A percentile compares a stretch with the other conserved stretches of the same genome.
Evolutionary conservation across 2,888 invertebrate genomes (phyloP).

Genomic region (Ditylenchus weischeri): DNA sequence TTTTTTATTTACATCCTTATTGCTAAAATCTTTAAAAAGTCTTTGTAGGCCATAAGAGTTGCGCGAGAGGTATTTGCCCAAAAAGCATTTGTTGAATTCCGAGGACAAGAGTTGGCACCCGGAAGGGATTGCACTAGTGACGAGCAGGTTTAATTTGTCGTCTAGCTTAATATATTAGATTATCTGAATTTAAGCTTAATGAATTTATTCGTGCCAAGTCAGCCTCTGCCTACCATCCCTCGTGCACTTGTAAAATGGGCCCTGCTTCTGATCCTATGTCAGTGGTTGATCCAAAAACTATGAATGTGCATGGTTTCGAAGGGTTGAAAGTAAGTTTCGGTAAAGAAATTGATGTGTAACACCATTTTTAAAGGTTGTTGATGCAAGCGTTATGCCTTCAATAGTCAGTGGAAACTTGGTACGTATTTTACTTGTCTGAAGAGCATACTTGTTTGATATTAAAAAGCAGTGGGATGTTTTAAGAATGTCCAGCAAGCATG

Average conservation of each 20-base stretch:
- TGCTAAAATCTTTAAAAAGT: constrained; percentile 45
- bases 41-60: constrained; percentile 40
- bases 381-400: constrained; percentile 77
- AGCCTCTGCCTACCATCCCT: constrained; percentile 74
- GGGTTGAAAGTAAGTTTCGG: constrained; percentile 33
- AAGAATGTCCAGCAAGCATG: too few relatives aligned
- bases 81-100: constrained; percentile 52
- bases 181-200: constrained; percentile 38
- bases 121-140: constrained; percentile 47
- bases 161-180: neutral
- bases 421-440: too few relatives aligned
- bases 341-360: neutral
- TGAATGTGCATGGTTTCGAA: constrained; percentile 51
- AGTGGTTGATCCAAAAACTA: constrained; percentile 69
- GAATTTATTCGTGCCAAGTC: constrained; percentile 58
- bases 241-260: constrained; percentile 75
- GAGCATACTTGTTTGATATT: too few relatives aligned
- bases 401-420: constrained; percentile 73
- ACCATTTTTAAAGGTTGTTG: constrained; percentile 69
- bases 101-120: constrained; percentile 57
- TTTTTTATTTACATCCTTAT: constrained; percentile 42
- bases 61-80: constrained; percentile 51
- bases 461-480: too few relatives aligned
- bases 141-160: constrained; percentile 28
- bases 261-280: constrained; percentile 61